A percentile compares a stretch with the other conserved stretches of the same genome.
These are phyloP conservation scores for Periparus ater DNA, from an alignment of 2,797 vertebrate genomes.

Conservation along the genomic window DNA sequence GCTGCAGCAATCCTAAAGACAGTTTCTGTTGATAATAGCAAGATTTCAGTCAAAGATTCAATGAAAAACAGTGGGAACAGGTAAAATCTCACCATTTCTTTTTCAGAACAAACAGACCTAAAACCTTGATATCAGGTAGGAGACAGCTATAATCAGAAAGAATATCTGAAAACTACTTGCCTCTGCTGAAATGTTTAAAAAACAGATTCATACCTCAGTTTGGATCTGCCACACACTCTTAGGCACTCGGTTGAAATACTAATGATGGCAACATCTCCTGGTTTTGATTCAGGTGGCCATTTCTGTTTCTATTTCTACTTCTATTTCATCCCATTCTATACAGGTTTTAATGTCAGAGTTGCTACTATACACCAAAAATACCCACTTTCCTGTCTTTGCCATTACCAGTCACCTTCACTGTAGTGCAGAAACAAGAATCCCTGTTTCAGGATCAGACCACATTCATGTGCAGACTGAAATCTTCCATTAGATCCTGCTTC, in stretches of 20 bases:
- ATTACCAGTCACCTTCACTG: neutral
- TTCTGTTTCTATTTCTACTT: too few relatives aligned
- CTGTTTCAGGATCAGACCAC: neutral
- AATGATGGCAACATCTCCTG: neutral
- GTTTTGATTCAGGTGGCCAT: neutral
- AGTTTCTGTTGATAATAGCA: neutral
- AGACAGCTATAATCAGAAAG: neutral
- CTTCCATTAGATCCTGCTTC: neutral
- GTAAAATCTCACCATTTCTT: neutral
- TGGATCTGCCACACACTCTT: neutral
- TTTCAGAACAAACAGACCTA: neutral
- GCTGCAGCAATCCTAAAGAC: neutral
- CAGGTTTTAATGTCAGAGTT: neutral
- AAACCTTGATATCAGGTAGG: neutral
- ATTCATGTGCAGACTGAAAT: neutral
- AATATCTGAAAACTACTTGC: neutral
- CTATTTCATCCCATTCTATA: neutral
- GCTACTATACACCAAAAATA: neutral
- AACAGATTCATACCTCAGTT: neutral
- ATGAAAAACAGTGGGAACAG: neutral
- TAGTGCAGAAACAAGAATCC: neutral
- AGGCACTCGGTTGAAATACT: neutral
- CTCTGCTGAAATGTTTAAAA: neutral
- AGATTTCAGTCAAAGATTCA: neutral
- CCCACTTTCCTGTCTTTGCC: neutral